These are phyloP conservation scores for Manis javanica DNA, from an alignment of 2,797 vertebrate species.

Conservation along the genomic window DNA sequence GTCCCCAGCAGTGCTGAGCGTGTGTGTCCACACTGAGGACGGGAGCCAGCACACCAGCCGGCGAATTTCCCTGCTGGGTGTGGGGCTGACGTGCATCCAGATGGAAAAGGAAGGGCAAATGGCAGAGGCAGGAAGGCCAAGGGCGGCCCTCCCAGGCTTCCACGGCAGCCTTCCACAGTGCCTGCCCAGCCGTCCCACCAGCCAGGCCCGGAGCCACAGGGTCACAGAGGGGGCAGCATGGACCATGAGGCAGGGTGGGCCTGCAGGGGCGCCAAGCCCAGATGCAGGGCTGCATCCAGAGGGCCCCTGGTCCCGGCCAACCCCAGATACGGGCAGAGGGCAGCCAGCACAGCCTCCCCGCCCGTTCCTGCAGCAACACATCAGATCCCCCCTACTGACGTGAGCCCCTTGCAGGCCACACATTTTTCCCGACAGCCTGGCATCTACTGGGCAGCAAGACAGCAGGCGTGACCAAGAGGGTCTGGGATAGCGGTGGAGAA, in stretches of 20 bases:
- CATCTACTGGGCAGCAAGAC: neutral
- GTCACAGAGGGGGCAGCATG: neutral
- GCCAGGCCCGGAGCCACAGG: neutral
- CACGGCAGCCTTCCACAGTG: neutral
- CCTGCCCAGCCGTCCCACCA: neutral
- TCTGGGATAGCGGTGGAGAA: neutral
- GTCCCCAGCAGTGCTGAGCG: neutral
- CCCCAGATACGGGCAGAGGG: rapidly evolving
- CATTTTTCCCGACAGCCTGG: neutral
- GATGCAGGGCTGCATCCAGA: neutral
- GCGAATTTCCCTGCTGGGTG: neutral
- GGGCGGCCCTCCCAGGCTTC: neutral
- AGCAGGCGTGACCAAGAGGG: neutral
- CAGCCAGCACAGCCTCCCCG: rapidly evolving
- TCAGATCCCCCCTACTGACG: neutral
- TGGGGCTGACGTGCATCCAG: neutral
- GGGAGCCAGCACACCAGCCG: rapidly evolving
- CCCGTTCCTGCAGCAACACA: rapidly evolving
- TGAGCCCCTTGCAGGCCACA: neutral
- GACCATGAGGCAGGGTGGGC: neutral
- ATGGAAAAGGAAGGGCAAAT: neutral
- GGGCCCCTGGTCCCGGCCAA: too few relatives aligned
- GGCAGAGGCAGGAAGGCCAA: neutral
- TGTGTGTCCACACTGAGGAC: rapidly evolving
- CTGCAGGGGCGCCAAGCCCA: neutral